Evolutionary conservation across 1,140 invertebrate genomes (phyloP), one percentile per base, ranked within the genome.

Genomic region (Drosophila ironensis): DNA sequence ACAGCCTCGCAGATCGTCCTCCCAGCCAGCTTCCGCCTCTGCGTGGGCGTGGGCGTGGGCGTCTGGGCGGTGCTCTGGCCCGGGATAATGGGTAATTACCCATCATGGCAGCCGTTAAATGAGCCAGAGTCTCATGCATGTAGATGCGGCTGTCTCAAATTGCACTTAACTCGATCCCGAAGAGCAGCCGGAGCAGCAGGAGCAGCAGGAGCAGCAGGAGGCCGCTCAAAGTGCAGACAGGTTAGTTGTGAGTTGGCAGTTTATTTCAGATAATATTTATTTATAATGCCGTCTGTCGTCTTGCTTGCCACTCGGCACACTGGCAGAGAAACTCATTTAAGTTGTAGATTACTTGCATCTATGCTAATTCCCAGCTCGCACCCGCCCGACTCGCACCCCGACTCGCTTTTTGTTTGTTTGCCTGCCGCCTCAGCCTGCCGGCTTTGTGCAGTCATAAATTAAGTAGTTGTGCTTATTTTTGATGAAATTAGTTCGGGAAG

Each of bases 251-350:
- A 78, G 69, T 73, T 78, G 64, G 68, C 73, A 84, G 78, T 84
- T 82, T 84, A 70, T 78, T 84, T 84, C 66, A 74, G 86, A 84
- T 84, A 71, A 78, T 84, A 84, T 84, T 84, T 84, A 84, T 78
- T 84, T 86, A 84, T 84, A 74, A 86, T 73, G 66, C 47, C 59
- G 63, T 66, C 74, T 73, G 66, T 44, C 59, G 63, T 66, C 74
- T 60, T 64, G 37, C 17, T 19, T 38, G 20, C 25, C 33, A 25
- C 27, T 16, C 50, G 20, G 12, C 24, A 8, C 7, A 14, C 20
- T 28, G 44, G 19, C 16, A 28, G 41, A 38, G 44, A 72, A 77
- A 73, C 78, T 82, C 69, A 82, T 82, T 78, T 78, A 82, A 82
- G 72, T 82, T 82, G 78, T 48, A 84, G 78, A 82, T 82, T 82